Conservation (phyloP, 2,113 vertebrate species). For the Tragelaphus buxtoni region DNA sequence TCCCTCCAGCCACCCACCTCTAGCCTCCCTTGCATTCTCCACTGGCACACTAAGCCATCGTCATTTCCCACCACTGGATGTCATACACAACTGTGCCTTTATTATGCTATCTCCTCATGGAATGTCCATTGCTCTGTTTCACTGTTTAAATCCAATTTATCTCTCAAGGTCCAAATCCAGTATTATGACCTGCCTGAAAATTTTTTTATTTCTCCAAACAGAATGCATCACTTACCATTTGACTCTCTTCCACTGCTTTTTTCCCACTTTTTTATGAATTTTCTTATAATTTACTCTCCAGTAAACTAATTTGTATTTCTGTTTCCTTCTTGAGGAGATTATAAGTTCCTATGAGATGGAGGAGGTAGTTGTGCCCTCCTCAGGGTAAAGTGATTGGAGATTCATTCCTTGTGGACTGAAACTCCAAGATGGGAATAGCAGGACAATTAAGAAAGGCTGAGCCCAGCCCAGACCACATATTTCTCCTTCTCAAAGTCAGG, state of each 20-base stretch:
- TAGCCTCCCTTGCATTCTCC: no score
- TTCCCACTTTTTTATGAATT: background rate
- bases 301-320: background rate
- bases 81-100: background rate
- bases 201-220: background rate
- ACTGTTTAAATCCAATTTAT: background rate
- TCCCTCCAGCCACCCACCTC: background rate
- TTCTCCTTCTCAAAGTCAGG: background rate
- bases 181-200: background rate
- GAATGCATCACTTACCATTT: background rate
- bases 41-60: background rate
- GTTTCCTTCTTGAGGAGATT: background rate
- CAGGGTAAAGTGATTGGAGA: background rate
- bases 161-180: background rate
- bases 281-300: background rate
- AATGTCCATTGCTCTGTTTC: background rate
- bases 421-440: background rate
- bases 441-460: background rate
- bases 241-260: background rate
- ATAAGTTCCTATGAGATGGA: background rate
- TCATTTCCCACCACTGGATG: background rate
- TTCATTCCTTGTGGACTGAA: background rate
- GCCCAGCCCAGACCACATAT: background rate
- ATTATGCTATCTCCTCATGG: background rate
- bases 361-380: background rate